Conservation (phyloP, 1,140 invertebrate species). For the Archivesica marissinica region DNA sequence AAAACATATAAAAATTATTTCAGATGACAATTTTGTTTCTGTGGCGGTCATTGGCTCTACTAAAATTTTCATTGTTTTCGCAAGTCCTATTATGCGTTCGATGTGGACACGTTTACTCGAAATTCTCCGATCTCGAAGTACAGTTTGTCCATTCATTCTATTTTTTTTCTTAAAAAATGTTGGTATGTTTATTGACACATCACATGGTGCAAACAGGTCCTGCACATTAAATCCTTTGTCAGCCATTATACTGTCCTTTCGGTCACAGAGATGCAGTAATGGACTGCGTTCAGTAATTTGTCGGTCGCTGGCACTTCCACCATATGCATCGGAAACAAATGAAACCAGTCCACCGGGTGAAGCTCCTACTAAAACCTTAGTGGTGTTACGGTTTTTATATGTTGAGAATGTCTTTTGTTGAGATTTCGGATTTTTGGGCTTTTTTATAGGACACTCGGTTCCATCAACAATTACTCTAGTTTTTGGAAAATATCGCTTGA, state of each 20-base stretch:
- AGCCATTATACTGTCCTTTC: constrained; percentile 58
- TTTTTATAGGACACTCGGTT: too few species aligned
- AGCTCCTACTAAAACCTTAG: constrained; percentile 66
- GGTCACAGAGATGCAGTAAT: constrained; percentile 23
- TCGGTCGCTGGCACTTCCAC: constrained; percentile 65
- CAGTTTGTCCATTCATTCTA: constrained; percentile 18
- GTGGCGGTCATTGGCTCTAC: constrained; percentile 20
- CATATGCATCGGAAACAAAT: constrained; percentile 63
- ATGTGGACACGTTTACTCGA: constrained; percentile 63
- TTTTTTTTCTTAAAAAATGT: constrained; percentile 70
- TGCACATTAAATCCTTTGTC: constrained; percentile 68
- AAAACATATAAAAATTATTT: constrained; percentile 61
- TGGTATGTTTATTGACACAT: constrained; percentile 65
- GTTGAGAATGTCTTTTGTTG: constrained; percentile 77
- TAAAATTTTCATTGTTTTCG: constrained; percentile 63
- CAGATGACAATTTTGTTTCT: constrained; percentile 42
- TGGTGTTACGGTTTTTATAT: constrained; percentile 74
- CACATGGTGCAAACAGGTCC: constrained; percentile 55
- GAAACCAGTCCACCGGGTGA: constrained; percentile 67
- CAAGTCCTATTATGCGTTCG: constrained; percentile 63
- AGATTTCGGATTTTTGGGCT: constrained; percentile 63
- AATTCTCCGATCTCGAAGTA: constrained; percentile 60
- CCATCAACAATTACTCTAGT: too few species aligned
- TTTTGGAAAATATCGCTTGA: too few species aligned
- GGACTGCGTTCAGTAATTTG: constrained; percentile 58